Evolutionary conservation across 2,888 invertebrate genomes (phyloP), one percentile per base, ranked within the genome.

Genomic region (Patella caerulea): DNA sequence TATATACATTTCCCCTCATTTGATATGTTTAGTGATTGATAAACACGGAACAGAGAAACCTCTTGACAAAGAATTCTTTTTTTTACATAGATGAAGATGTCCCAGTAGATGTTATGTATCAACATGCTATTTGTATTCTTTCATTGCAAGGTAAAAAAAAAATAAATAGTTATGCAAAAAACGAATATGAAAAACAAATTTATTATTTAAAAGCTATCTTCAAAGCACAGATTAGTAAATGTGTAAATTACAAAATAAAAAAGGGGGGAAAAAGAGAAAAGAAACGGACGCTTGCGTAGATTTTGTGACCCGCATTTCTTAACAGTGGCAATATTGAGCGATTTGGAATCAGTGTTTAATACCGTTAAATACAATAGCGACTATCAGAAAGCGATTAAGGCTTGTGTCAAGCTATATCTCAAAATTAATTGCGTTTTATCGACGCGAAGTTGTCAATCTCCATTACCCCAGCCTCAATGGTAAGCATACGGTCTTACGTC

Each of bases 401-500:
- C n/a, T 19, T 11, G 65, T 65, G 65, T 65, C 65, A 65, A 65
- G 19, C 19, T 19, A 24, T n/a, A 65, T 65, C 65, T 19, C 15
- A 65, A 65, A 65, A 65, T 65, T 19, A 65, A 65, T 24, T 19
- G 4, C 19, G 19, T 65, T 65, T 65, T 65, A 65, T 65, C 15
- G 65, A 65, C 65, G 65, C 24, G 24, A 65, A 3, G 65, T 24
- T 45, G 45, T 45, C 45, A 45, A 45, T 45, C 45, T 45, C 45
- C 45, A 45, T 45, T 45, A 45, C 45, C 65, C 19, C 65, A 24
- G 65, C 19, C 65, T 65, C 19, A 19, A 65, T 19, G 24, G 65
- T 24, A 65, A 65, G 65, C 65, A 24, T 65, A 65, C 24, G 65
- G 65, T 65, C 65, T 65, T 65, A 24, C 65, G 65, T 65, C 65